Conservation (phyloP, 2,888 invertebrate species). For the Melinopterus prodromus region DNA sequence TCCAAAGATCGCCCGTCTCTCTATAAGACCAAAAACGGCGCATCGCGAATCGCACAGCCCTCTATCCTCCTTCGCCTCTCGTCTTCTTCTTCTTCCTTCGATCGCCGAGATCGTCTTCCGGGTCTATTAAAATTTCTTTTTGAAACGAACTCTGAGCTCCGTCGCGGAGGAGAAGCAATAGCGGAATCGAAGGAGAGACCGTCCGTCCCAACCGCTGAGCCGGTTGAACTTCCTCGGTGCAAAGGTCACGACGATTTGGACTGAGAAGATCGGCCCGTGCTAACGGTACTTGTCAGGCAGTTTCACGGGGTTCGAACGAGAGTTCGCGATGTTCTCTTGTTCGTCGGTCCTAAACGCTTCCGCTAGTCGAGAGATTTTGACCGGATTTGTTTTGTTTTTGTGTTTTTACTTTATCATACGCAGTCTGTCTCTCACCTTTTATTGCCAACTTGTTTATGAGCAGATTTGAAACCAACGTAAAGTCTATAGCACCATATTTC, state of each 20-base stretch:
- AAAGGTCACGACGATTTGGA: neutral
- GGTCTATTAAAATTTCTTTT: constrained; percentile 4
- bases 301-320: neutral
- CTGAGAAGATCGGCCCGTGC: neutral
- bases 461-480: too few relatives aligned
- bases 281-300: neutral
- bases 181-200: neutral
- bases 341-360: neutral
- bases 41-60: neutral
- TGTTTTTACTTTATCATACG: too few relatives aligned
- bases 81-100: neutral
- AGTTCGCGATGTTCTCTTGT: neutral
- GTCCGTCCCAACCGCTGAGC: neutral
- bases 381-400: neutral
- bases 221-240: neutral
- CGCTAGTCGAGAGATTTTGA: neutral
- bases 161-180: neutral
- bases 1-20: neutral
- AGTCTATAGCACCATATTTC: too few relatives aligned
- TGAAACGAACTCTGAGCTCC: neutral
- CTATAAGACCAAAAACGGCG: neutral
- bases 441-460: too few relatives aligned
- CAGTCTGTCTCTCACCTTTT: too few relatives aligned
- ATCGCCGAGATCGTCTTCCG: neutral
- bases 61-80: neutral